Percentiles rank a stretch among this genome's conserved stretches.
These are phyloP conservation scores for Xylocampa areola DNA, from an alignment of 2,888 invertebrate species.

Conservation along the genomic window DNA sequence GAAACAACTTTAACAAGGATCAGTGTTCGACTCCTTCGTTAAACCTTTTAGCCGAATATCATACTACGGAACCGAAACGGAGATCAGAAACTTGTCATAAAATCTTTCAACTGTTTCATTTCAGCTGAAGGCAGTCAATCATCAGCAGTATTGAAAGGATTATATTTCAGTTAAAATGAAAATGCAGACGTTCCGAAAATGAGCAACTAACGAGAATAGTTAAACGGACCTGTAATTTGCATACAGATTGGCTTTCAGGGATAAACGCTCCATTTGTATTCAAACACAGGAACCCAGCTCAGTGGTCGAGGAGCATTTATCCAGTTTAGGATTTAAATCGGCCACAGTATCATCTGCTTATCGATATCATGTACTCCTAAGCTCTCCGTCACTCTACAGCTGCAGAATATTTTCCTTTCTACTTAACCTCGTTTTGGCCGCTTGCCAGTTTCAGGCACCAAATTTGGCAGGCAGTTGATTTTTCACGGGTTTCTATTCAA, in stretches of 20 bases:
- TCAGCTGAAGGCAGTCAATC: no score
- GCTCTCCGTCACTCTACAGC: constrained; percentile 30
- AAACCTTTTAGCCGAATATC: constrained; percentile 11
- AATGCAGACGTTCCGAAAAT: constrained; percentile 87
- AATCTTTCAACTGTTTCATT: background rate
- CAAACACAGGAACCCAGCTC: constrained; percentile 85
- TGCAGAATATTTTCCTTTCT: constrained; percentile 42
- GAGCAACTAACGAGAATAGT: constrained; percentile 90
- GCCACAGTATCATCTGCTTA: constrained; percentile 74
- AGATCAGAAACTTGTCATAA: background rate
- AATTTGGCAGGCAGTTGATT: constrained; percentile 47
- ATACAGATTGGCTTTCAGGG: constrained; percentile 89
- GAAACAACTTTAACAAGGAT: constrained; percentile 21
- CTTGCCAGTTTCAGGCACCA: constrained; percentile 38
- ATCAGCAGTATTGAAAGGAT: constrained; percentile 61
- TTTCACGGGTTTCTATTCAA: constrained; percentile 36
- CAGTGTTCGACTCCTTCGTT: constrained; percentile 8
- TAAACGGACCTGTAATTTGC: constrained; percentile 88
- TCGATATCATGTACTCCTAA: constrained; percentile 64
- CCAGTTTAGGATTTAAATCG: constrained; percentile 85
- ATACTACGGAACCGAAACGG: background rate
- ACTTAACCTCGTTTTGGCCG: constrained; percentile 34
- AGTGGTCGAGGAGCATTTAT: constrained; percentile 85
- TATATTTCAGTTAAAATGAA: constrained; percentile 72
- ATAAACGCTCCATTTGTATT: constrained; percentile 90